Conservation (phyloP, 1,140 invertebrate genomes). For the Periplaneta americana region DNA sequence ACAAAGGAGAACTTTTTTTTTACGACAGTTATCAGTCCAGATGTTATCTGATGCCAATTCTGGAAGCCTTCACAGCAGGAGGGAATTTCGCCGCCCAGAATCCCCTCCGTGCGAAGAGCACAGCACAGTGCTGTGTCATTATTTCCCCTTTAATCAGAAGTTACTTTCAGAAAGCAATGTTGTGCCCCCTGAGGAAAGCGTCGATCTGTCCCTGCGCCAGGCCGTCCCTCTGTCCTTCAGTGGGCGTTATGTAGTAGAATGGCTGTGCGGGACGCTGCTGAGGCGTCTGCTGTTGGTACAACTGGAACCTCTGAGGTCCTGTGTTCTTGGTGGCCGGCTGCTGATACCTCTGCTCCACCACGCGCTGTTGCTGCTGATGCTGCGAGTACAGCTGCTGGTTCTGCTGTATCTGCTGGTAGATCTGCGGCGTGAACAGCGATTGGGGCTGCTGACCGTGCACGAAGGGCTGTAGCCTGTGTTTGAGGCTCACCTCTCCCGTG, state of each 20-base stretch:
- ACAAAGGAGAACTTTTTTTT: background rate
- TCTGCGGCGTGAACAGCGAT: conserved; percentile 63
- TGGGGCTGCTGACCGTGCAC: conserved; percentile 62
- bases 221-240: conserved; percentile 30
- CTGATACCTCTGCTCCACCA: conserved; percentile 38
- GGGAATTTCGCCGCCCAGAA: too few relatives aligned
- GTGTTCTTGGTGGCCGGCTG: conserved; percentile 27
- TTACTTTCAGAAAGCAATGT: conserved; percentile 51
- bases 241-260: conserved; percentile 60
- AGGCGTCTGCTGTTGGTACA: conserved; percentile 34
- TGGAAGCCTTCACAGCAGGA: too few relatives aligned
- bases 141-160: background rate
- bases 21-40: background rate
- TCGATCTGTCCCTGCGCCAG: conserved; percentile 65
- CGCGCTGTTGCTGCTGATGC: conserved; percentile 38
- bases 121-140: background rate
- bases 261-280: conserved; percentile 41
- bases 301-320: conserved; percentile 37
- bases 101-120: too few relatives aligned
- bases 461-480: conserved; percentile 64
- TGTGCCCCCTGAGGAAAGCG: conserved; percentile 68
- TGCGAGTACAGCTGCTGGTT: conserved; percentile 41
- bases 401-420: conserved; percentile 65
- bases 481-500: conserved; percentile 51
- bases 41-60: too few relatives aligned